A percentile compares a stretch with the other conserved stretches of the same genome.
phyloP scores from a whole-genome alignment of 2,888 invertebrate species.

The Hartigia nigra region DNA sequence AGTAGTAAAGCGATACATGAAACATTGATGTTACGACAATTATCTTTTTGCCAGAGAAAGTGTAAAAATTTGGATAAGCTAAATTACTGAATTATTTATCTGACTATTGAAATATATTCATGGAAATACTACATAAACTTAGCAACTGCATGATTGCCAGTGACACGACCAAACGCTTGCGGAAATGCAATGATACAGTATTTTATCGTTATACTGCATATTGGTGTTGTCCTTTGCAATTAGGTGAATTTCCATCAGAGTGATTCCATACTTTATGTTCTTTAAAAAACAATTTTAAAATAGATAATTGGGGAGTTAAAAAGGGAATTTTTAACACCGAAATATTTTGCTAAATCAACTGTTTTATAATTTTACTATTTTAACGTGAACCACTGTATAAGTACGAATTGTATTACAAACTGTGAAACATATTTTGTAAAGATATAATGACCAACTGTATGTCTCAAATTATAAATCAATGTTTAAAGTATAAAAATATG shows the following conservation, averaged over 20 bases:
- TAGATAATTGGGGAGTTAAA: neutral
- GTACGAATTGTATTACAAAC: constrained; percentile 7
- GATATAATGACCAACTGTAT: constrained; percentile 33
- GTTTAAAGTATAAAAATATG: constrained; percentile 20
- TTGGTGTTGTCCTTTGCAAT: neutral
- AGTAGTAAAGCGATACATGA: neutral
- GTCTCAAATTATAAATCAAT: constrained; percentile 36
- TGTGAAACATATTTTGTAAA: constrained; percentile 40
- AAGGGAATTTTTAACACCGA: neutral
- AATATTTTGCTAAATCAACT: constrained; percentile 23
- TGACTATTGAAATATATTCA: neutral
- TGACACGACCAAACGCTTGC: neutral
- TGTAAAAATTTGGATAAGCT: neutral
- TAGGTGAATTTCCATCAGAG: neutral
- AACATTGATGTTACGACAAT: neutral
- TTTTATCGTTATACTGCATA: neutral
- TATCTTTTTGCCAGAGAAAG: neutral
- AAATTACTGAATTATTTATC: neutral
- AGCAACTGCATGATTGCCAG: neutral
- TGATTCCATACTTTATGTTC: neutral
- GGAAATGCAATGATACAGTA: neutral
- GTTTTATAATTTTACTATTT: constrained; percentile 25
- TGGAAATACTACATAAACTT: neutral
- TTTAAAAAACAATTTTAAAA: neutral
- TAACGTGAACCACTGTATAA: constrained; percentile 12